Base-by-base conservation (phyloP, 2,888 invertebrate genomes). In the Parasteatoda lunata region DNA sequence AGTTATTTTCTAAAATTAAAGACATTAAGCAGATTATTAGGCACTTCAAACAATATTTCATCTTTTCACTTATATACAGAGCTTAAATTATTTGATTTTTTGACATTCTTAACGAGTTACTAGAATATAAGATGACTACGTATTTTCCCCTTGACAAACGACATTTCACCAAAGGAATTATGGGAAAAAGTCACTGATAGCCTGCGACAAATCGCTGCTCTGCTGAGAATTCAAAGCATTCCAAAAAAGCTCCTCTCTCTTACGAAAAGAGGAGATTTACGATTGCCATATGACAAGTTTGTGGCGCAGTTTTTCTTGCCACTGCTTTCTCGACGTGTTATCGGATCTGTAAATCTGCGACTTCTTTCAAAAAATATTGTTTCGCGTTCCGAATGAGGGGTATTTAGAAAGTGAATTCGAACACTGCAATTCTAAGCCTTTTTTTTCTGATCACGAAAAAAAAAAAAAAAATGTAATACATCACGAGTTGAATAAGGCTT, bases 71-170 rank as follows among this genome's bases (percentile, higher is more conserved):
- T 30, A 30, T 30, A 30, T 30, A 30, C 30, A 30, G 0, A 30
- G 30, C 30, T 30, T 30, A 30, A 30, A 30, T 30, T 30, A 30
- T 30, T 30, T 30, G 30, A 30, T 30, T 30, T 30, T 30, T 30
- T 30, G 30, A 30, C 30, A 30, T 30, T 30, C 30, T 30, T 30
- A 30, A 30, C 30, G 30, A 30, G 30, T 30, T 30, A 30, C 30
- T 30, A 30, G 72, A 13, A 72, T 48, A 51, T 72, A 49, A 78
- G n/a, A 30, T 9, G 48, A 47, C 48, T 8, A 51, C 7, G 77
- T 80, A 85, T 80, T 85, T 85, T 79, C 54, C 8, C 52, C 71
- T 69, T 85, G 85, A 85, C 80, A 30, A 77, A 85, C 85, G 80
- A 78, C 72, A 52, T 47, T 77, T 83, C 77, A 65, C 69, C 47